Evolutionary conservation across 92 coral and sea anemone genomes (phyloP).

Genomic region (Heliopora coerulea): DNA sequence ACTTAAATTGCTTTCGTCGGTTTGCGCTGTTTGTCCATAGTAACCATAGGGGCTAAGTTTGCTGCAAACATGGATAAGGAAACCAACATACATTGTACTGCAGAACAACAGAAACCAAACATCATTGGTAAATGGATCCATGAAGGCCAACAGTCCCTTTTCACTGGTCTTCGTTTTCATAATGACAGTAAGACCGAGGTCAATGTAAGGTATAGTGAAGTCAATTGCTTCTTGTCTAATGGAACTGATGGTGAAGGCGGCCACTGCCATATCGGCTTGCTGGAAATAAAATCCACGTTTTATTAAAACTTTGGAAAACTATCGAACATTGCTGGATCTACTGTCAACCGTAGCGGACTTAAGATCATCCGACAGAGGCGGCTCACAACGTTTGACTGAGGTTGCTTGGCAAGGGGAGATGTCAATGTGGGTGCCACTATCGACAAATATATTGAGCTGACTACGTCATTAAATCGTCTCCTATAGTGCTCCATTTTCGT

Average conservation of each 20-base stretch:
- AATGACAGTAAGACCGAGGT: conserved; percentile 72
- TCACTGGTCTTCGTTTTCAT: conserved; percentile 51
- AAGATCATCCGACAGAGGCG: too few relatives aligned
- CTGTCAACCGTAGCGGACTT: too few relatives aligned
- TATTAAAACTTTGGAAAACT: too few relatives aligned
- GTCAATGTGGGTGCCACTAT: too few relatives aligned
- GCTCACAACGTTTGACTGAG: too few relatives aligned
- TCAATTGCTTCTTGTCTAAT: conserved; percentile 73
- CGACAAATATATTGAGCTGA: too few relatives aligned
- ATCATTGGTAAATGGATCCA: conserved; percentile 65
- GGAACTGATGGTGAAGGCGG: conserved; percentile 84
- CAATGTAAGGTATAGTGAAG: conserved; percentile 78
- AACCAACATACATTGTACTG: conserved; percentile 62
- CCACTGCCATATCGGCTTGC: conserved; percentile 72
- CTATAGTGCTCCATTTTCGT: too few relatives aligned
- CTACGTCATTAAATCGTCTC: too few relatives aligned
- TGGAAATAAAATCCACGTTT: background rate
- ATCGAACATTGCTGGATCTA: too few relatives aligned
- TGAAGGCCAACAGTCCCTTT: conserved; percentile 59
- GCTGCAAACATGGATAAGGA: conserved; percentile 74
- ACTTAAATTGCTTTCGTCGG: conserved; percentile 36
- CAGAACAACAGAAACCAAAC: conserved; percentile 69
- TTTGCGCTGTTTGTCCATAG: conserved; percentile 82
- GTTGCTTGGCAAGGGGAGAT: too few relatives aligned
- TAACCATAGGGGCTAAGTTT: conserved; percentile 88